Evolutionary conservation across 2,113 vertebrate species (phyloP).

Genomic region (Ctenodactylus gundi): DNA sequence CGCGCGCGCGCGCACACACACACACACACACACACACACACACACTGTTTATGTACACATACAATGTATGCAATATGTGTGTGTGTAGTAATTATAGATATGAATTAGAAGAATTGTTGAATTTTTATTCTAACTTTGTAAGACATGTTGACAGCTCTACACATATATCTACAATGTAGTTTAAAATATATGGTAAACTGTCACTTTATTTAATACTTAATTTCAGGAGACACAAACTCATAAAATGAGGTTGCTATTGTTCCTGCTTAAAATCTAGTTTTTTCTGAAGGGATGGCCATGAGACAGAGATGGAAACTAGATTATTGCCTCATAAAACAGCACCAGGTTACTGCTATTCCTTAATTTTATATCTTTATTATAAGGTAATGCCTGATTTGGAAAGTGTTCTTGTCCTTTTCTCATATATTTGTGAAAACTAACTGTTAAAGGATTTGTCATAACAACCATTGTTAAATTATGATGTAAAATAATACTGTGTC

Average conservation of each 20-base stretch:
- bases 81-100: not conserved
- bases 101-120: not conserved
- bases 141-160: not conserved
- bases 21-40: too few species aligned
- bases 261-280: constrained; percentile 41
- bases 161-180: not conserved
- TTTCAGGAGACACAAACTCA: constrained; percentile 17
- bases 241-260: not conserved
- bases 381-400: constrained; percentile 79
- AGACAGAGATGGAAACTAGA: constrained; percentile 17
- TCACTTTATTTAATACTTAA: not conserved
- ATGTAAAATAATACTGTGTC: constrained; percentile 78
- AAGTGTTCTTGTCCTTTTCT: constrained; percentile 79
- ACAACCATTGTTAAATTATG: constrained; percentile 75
- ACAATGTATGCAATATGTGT: too few species aligned
- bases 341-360: constrained; percentile 82
- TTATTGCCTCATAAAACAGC: constrained; percentile 82
- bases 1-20: too few species aligned
- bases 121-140: not conserved
- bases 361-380: constrained; percentile 86
- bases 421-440: constrained; percentile 79
- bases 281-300: not conserved
- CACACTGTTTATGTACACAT: too few species aligned
- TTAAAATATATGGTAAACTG: not conserved
- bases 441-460: constrained; percentile 80